Evolutionary conservation across 1,140 invertebrate species (phyloP).

Genomic region (Diprion similis): DNA sequence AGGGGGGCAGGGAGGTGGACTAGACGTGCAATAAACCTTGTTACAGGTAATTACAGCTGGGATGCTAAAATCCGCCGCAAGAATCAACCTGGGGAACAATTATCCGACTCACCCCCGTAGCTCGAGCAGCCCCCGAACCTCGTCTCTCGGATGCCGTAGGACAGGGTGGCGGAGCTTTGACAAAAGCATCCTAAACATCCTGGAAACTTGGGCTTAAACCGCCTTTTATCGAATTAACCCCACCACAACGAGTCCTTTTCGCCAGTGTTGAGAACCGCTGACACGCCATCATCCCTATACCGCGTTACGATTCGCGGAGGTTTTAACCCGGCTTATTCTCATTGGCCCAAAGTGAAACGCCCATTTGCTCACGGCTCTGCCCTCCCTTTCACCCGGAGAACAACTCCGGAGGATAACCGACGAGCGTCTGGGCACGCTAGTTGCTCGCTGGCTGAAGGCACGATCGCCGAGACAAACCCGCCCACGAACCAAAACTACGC

Average conservation of each 20-base stretch:
- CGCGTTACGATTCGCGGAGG: constrained; percentile 18
- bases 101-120: constrained; percentile 29
- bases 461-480: constrained; percentile 33
- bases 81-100: constrained; percentile 50
- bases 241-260: constrained; percentile 6
- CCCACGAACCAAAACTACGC: not conserved
- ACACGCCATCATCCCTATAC: constrained; percentile 28
- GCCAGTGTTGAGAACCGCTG: constrained; percentile 26
- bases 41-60: constrained; percentile 59
- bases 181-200: constrained; percentile 14
- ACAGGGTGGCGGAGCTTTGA: not conserved
- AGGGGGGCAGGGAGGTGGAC: not conserved
- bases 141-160: no score
- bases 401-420: constrained; percentile 21
- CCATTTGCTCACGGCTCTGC: constrained; percentile 15
- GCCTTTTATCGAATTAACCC: constrained; percentile 21
- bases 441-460: constrained; percentile 51
- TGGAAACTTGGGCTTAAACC: constrained; percentile 7
- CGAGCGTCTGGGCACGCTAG: constrained; percentile 38
- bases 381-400: constrained; percentile 17
- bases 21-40: constrained; percentile 42
- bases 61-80: constrained; percentile 59
- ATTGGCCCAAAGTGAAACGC: constrained; percentile 24
- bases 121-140: constrained; percentile 12
- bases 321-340: not conserved